These are phyloP conservation scores for Cheirogaleus medius DNA, from an alignment of 2,113 vertebrate genomes.

Conservation along the genomic window DNA sequence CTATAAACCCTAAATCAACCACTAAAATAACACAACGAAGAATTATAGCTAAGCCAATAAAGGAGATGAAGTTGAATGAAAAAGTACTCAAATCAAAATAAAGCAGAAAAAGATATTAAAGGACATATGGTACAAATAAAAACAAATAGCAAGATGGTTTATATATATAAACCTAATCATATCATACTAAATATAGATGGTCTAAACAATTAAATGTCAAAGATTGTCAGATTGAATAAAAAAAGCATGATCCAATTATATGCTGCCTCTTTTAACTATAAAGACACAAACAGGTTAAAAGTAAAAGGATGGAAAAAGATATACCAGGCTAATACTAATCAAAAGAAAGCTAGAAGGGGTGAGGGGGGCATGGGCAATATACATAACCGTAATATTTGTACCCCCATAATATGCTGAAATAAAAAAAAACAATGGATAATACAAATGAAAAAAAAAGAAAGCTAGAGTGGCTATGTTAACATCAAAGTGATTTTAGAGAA, in stretches of 20 bases:
- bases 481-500: neutral
- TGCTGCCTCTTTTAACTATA: conserved; percentile 10
- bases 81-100: neutral
- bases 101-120: neutral
- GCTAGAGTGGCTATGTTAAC: neutral
- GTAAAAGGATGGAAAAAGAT: conserved; percentile 25
- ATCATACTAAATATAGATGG: neutral
- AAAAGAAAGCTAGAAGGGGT: conserved; percentile 9
- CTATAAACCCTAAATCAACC: conserved; percentile 2
- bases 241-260: neutral
- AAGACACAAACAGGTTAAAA: neutral
- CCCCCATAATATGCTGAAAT: no score
- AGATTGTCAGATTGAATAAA: neutral
- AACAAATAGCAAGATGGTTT: neutral
- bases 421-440: no score
- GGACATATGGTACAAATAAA: neutral
- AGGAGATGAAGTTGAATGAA: neutral
- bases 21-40: neutral
- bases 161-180: neutral
- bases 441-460: no score
- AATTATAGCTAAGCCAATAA: neutral
- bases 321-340: neutral
- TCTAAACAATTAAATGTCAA: neutral
- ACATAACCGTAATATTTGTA: no score
- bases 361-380: no score